Conservation (phyloP, 2,888 invertebrate genomes). For the Auanema sp. region DNA sequence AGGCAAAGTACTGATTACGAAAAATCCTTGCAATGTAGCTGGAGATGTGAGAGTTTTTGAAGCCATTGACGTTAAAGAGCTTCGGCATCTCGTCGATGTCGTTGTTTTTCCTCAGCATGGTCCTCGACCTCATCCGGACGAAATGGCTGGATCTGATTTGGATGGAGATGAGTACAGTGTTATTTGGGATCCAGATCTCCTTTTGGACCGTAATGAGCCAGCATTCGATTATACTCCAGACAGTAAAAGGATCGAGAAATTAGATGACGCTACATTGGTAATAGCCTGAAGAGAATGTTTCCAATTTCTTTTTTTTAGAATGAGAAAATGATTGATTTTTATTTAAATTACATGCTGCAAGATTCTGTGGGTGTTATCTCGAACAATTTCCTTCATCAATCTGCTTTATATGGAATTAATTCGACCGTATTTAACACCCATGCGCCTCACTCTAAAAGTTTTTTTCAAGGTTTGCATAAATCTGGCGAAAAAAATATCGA, state of each 20-base stretch:
- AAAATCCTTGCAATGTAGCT: slow-evolving; percentile 66
- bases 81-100: slow-evolving; percentile 62
- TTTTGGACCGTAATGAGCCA: slow-evolving; percentile 53
- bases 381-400: slow-evolving; percentile 62
- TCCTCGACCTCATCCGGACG: slow-evolving; percentile 65
- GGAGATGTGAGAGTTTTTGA: slow-evolving; percentile 65
- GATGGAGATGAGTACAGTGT: slow-evolving; percentile 66
- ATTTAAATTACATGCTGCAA: slow-evolving; percentile 63
- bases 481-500: slow-evolving; percentile 58
- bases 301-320: slow-evolving; percentile 20
- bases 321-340: slow-evolving; percentile 58
- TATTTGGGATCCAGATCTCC: slow-evolving; percentile 63
- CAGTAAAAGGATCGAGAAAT: slow-evolving; percentile 5
- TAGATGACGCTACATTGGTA: not conserved
- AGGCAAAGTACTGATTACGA: slow-evolving; percentile 64
- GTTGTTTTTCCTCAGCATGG: slow-evolving; percentile 66
- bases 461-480: slow-evolving; percentile 41
- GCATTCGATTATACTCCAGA: slow-evolving; percentile 48
- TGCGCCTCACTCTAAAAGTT: not conserved
- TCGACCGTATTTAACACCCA: slow-evolving; percentile 24
- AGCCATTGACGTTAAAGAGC: slow-evolving; percentile 50
- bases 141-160: slow-evolving; percentile 66
- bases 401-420: slow-evolving; percentile 63
- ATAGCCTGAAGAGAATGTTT: not conserved
- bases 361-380: slow-evolving; percentile 64